Percentiles rank a stretch among this genome's conserved stretches.
phyloP scores from a whole-genome alignment of 1,140 invertebrate genomes.

The Polypedilum vanderplanki region DNA sequence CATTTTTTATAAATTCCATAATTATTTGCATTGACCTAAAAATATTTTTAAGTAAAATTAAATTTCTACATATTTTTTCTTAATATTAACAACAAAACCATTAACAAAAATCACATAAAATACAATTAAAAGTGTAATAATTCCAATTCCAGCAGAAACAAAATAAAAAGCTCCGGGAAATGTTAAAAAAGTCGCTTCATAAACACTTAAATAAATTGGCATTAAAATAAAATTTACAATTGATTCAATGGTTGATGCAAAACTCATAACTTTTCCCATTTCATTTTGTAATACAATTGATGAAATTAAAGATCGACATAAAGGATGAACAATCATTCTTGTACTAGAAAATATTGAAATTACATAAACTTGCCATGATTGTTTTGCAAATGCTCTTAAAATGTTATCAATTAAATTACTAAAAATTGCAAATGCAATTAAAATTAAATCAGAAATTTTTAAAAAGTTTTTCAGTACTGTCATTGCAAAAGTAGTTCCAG shows the following conservation, averaged over 20 bases:
- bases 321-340: slow-evolving; percentile 50
- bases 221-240: slow-evolving; percentile 52
- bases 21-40: no score
- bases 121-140: no score
- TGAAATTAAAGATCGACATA: slow-evolving; percentile 56
- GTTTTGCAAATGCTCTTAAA: slow-evolving; percentile 48
- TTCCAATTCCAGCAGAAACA: slow-evolving; percentile 33
- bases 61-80: no score
- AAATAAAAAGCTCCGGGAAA: slow-evolving; percentile 53
- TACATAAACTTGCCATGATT: slow-evolving; percentile 60
- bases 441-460: slow-evolving; percentile 31
- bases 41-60: no score
- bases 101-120: no score
- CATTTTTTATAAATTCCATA: no score
- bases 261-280: slow-evolving; percentile 50
- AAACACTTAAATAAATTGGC: slow-evolving; percentile 55
- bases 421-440: slow-evolving; percentile 44
- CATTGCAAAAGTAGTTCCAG: slow-evolving; percentile 48
- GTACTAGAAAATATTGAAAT: slow-evolving; percentile 49
- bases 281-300: slow-evolving; percentile 57
- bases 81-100: no score
- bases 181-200: slow-evolving; percentile 47
- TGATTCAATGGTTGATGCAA: slow-evolving; percentile 55
- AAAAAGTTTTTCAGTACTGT: slow-evolving; percentile 46
- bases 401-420: slow-evolving; percentile 44